Evolutionary conservation across 1,140 invertebrate genomes (phyloP).

Genomic region (Zaprionus vittiger): DNA sequence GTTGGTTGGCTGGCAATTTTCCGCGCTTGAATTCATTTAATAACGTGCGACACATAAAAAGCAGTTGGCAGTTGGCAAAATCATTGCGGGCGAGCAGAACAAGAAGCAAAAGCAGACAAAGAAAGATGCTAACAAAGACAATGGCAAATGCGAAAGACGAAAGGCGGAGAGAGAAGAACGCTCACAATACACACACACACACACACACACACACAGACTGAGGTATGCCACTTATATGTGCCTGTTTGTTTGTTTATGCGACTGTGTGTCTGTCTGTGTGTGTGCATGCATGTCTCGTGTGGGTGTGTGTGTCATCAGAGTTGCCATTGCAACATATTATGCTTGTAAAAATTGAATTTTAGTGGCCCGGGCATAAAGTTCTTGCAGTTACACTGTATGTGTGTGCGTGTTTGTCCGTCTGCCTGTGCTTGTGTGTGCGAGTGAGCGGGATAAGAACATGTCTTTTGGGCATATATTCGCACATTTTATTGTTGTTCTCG

Average conservation of each 20-base stretch:
- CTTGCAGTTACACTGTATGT: conserved; percentile 23
- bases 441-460: conserved; percentile 37
- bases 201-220: conserved; percentile 2
- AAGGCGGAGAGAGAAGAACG: not conserved
- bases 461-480: conserved; percentile 68
- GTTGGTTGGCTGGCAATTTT: conserved; percentile 58
- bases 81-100: conserved; percentile 53
- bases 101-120: conserved; percentile 18
- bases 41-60: conserved; percentile 80
- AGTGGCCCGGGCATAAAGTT: conserved; percentile 60
- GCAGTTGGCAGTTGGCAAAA: conserved; percentile 78
- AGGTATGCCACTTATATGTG: not conserved
- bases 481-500: conserved; percentile 69
- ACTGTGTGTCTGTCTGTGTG: conserved; percentile 4
- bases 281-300: conserved; percentile 6
- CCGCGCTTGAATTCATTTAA: conserved; percentile 79
- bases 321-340: conserved; percentile 82
- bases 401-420: conserved; percentile 10
- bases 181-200: conserved; percentile 10
- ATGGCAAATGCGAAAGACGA: conserved; percentile 8
- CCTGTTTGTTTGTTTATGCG: conserved; percentile 4
- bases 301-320: conserved; percentile 50
- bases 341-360: conserved; percentile 82
- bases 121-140: conserved; percentile 35
- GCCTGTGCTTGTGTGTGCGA: not conserved